phyloP scores from a whole-genome alignment of 2,888 invertebrate genomes.

The Nemotelus nigrinus region DNA sequence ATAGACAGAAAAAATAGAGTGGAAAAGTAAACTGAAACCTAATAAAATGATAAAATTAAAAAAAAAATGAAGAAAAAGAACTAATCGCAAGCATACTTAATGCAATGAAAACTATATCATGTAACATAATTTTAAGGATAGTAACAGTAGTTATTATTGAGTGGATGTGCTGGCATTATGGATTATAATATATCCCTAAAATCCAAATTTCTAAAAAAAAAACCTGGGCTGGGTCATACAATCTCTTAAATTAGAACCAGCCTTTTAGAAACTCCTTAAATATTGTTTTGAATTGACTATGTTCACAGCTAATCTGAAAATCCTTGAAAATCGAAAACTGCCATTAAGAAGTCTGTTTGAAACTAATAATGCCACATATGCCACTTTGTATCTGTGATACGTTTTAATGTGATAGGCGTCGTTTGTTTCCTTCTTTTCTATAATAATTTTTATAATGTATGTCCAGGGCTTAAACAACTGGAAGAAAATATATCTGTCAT shows the following conservation, averaged over 20 bases:
- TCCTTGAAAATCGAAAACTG: too few species aligned
- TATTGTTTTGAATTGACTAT: too few species aligned
- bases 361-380: constrained; percentile 26
- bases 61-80: neutral
- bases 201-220: neutral
- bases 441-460: constrained; percentile 11
- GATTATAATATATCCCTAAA: neutral
- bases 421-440: constrained; percentile 37
- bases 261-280: too few species aligned
- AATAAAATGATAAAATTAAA: neutral
- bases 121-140: constrained; percentile 42
- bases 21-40: neutral
- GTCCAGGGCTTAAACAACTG: neutral
- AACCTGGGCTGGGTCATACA: neutral
- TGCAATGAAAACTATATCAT: constrained; percentile 42
- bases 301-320: too few species aligned
- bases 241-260: neutral
- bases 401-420: constrained; percentile 51
- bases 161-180: constrained; percentile 38
- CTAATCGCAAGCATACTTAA: neutral
- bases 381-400: constrained; percentile 52
- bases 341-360: too few species aligned
- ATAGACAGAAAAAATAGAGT: too few species aligned
- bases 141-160: constrained; percentile 40
- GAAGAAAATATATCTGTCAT: neutral